phyloP scores from a whole-genome alignment of 2,888 invertebrate species.

The Xestia ashworthii region DNA sequence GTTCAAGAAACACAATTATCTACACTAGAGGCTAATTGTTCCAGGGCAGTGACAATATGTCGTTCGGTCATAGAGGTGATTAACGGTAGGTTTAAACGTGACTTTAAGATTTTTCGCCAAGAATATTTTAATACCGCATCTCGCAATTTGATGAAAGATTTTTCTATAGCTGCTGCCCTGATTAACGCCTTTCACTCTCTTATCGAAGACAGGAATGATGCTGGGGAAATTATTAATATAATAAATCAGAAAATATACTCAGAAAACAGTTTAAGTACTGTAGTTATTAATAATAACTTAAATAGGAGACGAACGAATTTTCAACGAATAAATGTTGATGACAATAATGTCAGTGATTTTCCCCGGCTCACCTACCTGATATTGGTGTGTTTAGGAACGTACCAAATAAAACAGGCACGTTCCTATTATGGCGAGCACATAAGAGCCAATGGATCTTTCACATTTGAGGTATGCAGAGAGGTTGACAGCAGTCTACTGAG shows the following conservation, averaged over 20 bases:
- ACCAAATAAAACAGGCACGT: constrained; percentile 12
- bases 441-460: neutral
- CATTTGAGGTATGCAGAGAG: constrained; percentile 8
- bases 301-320: constrained; percentile 1
- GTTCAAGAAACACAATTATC: neutral
- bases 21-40: neutral
- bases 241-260: constrained; percentile 6
- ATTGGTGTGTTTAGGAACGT: constrained; percentile 5
- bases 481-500: neutral
- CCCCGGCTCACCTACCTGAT: constrained; percentile 1
- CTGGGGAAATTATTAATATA: neutral
- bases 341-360: constrained; percentile 4
- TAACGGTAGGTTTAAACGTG: neutral
- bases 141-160: constrained; percentile 6
- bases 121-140: neutral
- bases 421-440: constrained; percentile 11
- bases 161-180: neutral
- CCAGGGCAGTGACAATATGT: constrained; percentile 7
- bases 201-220: neutral
- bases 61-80: constrained; percentile 1
- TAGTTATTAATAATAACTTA: constrained; percentile 12
- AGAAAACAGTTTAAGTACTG: constrained; percentile 1
- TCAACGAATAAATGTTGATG: neutral
- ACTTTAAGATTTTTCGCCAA: neutral
- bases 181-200: constrained; percentile 7